phyloP scores from a whole-genome alignment of 2,888 invertebrate species.

The Scrobipalpa atriplicella region DNA sequence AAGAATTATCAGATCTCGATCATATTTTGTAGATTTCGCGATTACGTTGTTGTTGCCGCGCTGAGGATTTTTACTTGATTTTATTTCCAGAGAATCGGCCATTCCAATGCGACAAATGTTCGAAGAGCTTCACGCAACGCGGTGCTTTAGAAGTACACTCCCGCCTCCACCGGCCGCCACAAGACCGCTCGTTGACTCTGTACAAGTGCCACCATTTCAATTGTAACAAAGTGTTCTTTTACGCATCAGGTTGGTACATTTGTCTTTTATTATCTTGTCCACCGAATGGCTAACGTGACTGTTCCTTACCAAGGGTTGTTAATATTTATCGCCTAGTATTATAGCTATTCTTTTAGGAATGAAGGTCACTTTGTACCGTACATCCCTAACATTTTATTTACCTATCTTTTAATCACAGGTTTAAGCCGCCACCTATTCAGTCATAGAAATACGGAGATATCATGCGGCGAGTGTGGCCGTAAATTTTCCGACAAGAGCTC shows the following conservation, averaged over 20 bases:
- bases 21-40: slow-evolving; percentile 82
- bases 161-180: slow-evolving; percentile 77
- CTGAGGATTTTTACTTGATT: slow-evolving; percentile 73
- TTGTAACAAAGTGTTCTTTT: slow-evolving; percentile 63
- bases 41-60: slow-evolving; percentile 87
- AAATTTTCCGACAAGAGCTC: slow-evolving; percentile 89
- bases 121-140: slow-evolving; percentile 88
- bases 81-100: slow-evolving; percentile 81
- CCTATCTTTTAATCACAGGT: slow-evolving; percentile 61
- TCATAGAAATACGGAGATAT: slow-evolving; percentile 85
- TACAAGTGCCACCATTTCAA: slow-evolving; percentile 86
- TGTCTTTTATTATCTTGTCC: slow-evolving; percentile 22
- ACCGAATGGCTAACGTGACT: slow-evolving; percentile 48
- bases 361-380: too few species aligned
- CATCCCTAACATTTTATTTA: background rate
- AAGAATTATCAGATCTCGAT: too few species aligned
- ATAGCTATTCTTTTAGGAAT: too few species aligned
- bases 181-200: slow-evolving; percentile 76
- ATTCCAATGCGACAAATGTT: slow-evolving; percentile 85
- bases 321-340: too few species aligned
- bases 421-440: slow-evolving; percentile 86
- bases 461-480: slow-evolving; percentile 85
- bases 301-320: slow-evolving; percentile 36
- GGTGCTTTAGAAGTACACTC: slow-evolving; percentile 86
- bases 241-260: slow-evolving; percentile 52